A percentile compares a stretch with the other conserved stretches of the same genome.
phyloP scores from a whole-genome alignment of 1,140 invertebrate genomes.

The Bacillus rossius region DNA sequence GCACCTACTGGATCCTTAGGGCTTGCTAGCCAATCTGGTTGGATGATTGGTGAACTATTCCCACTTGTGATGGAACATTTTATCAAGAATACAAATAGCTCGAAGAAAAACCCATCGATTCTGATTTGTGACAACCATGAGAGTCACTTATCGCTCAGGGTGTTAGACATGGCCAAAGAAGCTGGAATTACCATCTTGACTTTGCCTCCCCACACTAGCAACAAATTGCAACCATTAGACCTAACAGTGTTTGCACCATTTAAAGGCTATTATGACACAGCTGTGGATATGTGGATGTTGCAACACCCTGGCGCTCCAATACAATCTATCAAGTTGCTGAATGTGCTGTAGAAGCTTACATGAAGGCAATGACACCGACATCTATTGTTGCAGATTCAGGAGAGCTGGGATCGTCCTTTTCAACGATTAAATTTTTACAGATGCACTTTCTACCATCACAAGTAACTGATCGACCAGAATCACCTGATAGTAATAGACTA shows the following conservation, averaged over 20 bases:
- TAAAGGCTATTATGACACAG: slow-evolving; percentile 29
- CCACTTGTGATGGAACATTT: slow-evolving; percentile 10
- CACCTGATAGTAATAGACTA: no score
- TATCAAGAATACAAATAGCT: slow-evolving; percentile 7
- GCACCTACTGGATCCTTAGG: slow-evolving; percentile 11
- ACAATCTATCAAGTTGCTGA: no score
- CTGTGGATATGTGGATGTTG: slow-evolving; percentile 24
- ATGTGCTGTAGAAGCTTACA: slow-evolving; percentile 23
- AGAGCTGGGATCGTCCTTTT: slow-evolving; percentile 33
- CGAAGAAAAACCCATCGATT: slow-evolving; percentile 11
- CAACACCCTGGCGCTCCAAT: no score
- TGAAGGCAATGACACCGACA: slow-evolving; percentile 26
- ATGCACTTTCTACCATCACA: slow-evolving; percentile 33
- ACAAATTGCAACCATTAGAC: slow-evolving; percentile 4
- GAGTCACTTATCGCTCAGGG: slow-evolving; percentile 9
- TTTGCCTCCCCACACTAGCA: not conserved
- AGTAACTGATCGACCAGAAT: slow-evolving; percentile 32
- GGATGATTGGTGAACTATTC: slow-evolving; percentile 16
- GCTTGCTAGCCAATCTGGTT: slow-evolving; percentile 14
- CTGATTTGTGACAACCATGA: slow-evolving; percentile 25
- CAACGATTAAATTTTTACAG: slow-evolving; percentile 33
- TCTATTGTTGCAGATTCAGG: slow-evolving; percentile 34
- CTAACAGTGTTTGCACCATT: slow-evolving; percentile 33
- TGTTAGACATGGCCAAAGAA: slow-evolving; percentile 12
- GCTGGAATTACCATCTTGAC: slow-evolving; percentile 15